These are phyloP conservation scores for Aplidium turbinatum DNA, from an alignment of 23 tunicate species.

Conservation along the genomic window DNA sequence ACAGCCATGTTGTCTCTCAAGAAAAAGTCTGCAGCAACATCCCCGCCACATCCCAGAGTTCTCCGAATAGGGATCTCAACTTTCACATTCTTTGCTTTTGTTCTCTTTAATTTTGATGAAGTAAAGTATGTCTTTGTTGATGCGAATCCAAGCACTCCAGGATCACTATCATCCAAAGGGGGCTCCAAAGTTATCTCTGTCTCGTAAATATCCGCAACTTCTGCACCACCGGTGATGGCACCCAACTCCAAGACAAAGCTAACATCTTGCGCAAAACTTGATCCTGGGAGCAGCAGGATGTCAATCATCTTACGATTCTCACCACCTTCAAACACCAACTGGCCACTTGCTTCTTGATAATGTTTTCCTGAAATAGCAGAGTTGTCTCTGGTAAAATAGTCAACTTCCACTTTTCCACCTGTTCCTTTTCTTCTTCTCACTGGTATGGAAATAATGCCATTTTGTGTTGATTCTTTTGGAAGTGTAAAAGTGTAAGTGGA, in stretches of 20 bases:
- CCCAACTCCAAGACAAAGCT: conserved; percentile 80
- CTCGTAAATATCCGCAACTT: conserved; percentile 70
- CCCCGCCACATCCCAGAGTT: conserved; percentile 81
- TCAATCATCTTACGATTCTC: conserved; percentile 50
- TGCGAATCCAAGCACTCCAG: conserved; percentile 82
- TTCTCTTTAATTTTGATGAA: background rate
- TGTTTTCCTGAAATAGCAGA: conserved; percentile 87
- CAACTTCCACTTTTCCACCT: conserved; percentile 72
- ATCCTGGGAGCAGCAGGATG: conserved; percentile 43
- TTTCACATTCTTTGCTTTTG: conserved; percentile 10
- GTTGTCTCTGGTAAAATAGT: conserved; percentile 85
- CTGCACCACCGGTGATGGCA: conserved; percentile 66
- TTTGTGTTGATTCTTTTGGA: conserved; percentile 2
- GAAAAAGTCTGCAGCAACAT: conserved; percentile 77
- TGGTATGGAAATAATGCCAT: conserved; percentile 39
- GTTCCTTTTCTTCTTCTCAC: conserved; percentile 72
- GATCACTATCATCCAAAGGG: conserved; percentile 55
- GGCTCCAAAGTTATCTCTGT: conserved; percentile 70
- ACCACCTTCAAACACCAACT: conserved; percentile 69
- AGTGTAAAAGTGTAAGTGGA: conserved; percentile 32
- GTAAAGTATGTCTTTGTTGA: conserved; percentile 31
- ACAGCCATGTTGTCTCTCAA: conserved; percentile 94
- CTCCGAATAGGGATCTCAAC: conserved; percentile 75
- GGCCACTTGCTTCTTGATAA: conserved; percentile 61
- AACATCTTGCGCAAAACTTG: conserved; percentile 13